Evolutionary conservation across 2,888 invertebrate genomes (phyloP), one percentile per base, ranked within the genome.

Genomic region (Oxytorus armatus): DNA sequence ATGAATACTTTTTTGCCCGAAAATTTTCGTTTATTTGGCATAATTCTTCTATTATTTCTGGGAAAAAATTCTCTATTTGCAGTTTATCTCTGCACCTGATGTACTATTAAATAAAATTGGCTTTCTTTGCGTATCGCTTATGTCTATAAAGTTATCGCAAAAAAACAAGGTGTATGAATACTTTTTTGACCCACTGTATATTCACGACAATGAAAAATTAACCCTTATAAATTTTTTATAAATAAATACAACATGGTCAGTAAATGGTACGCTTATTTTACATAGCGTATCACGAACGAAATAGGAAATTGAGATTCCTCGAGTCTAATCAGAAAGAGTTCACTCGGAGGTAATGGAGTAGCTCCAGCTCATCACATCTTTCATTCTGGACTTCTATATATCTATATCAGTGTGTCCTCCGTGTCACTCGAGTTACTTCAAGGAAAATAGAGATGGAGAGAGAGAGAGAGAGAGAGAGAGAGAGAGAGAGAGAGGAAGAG

Each of bases 261-360:
- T 16, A 47, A 73, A 10, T 18, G 21, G 25, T 14, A 57, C n/a
- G 14, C 4, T 16, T 23, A 5, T 16, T 18, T 23, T 23, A 3
- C 3, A 51, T 23, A 39, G n/a, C 11, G 44, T 25, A 21, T 42
- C 10, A 36, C 14, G 66, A 69, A 33, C 33, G 55, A 69, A 55
- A 78, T 61, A 33, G 16, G 33, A 66, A 69, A 29, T 55, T 14
- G 36, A 73, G 55, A 69, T 57, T 77, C 42, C 51, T 49, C 36
- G 59, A 57, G 73, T 68, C 69, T 81, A 81, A 77, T 81, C 80
- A 81, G 73, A 59, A 77, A 70, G 77, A 77, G 77, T 69, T 77
- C 69, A 74, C 65, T 77, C 51, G 69, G 33, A 49, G 77, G 80
- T 74, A 70, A 81, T 77, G 80, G 69, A 65, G 65, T 16, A 63